phyloP scores from a whole-genome alignment of 2,113 vertebrate genomes.

The Coryphaenoides rupestris region DNA sequence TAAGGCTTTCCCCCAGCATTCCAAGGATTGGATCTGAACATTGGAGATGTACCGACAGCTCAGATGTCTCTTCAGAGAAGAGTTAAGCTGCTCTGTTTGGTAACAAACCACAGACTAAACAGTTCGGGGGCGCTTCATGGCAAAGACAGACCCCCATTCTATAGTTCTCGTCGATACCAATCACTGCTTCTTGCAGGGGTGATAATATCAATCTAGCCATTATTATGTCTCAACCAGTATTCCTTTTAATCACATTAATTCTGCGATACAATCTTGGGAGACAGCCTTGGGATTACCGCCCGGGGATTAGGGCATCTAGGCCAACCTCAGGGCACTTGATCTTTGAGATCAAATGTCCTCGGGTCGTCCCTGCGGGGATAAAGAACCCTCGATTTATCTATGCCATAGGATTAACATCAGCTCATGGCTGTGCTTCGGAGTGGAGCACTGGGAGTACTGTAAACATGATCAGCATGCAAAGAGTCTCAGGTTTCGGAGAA shows the following conservation, averaged over 20 bases:
- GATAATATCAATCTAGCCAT: slow-evolving; percentile 9
- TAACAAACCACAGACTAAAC: background rate
- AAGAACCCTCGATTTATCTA: background rate
- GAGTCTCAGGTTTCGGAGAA: too few relatives aligned
- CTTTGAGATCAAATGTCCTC: slow-evolving; percentile 29
- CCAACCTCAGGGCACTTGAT: slow-evolving; percentile 50
- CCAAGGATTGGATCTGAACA: too few relatives aligned
- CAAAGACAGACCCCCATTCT: background rate
- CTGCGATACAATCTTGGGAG: slow-evolving; percentile 47
- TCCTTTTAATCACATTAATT: slow-evolving; percentile 3
- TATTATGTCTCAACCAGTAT: slow-evolving; percentile 40
- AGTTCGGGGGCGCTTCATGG: background rate
- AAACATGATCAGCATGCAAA: too few relatives aligned
- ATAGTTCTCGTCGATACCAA: background rate
- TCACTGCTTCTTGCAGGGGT: background rate
- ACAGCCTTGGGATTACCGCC: slow-evolving; percentile 35
- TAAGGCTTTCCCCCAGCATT: too few relatives aligned
- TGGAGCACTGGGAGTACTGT: too few relatives aligned
- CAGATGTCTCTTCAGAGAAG: too few relatives aligned
- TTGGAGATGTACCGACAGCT: too few relatives aligned
- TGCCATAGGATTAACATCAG: background rate
- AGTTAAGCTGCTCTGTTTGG: too few relatives aligned
- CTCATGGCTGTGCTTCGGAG: too few relatives aligned
- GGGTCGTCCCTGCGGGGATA: background rate
- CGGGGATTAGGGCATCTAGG: slow-evolving; percentile 33